Percentiles rank a stretch among this genome's conserved stretches.
phyloP scores from a whole-genome alignment of 2,113 vertebrate species.

The Vulpes vulpes region DNA sequence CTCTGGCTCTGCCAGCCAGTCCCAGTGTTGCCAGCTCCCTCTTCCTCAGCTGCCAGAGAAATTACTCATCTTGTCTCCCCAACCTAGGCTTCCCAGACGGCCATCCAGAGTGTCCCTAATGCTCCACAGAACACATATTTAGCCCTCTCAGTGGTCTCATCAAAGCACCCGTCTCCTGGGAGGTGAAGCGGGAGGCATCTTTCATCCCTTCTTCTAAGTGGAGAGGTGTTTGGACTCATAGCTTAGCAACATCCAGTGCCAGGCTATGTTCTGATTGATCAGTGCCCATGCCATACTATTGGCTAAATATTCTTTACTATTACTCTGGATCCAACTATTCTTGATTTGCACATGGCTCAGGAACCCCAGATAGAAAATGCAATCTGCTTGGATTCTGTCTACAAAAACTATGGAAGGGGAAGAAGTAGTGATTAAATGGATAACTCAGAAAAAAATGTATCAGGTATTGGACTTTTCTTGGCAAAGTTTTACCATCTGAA shows the following conservation, averaged over 20 bases:
- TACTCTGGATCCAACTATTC: background rate
- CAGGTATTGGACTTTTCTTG: slow-evolving; percentile 68
- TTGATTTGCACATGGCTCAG: slow-evolving; percentile 53
- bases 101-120: background rate
- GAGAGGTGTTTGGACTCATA: background rate
- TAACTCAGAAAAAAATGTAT: slow-evolving; percentile 52
- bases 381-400: background rate
- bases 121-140: background rate
- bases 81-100: slow-evolving; percentile 22
- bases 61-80: background rate
- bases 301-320: slow-evolving; percentile 23
- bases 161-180: slow-evolving; percentile 34
- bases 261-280: slow-evolving; percentile 15
- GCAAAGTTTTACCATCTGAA: slow-evolving; percentile 63
- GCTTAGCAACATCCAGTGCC: background rate
- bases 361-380: slow-evolving; percentile 4
- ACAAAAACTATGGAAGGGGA: slow-evolving; percentile 53
- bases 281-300: background rate
- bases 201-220: background rate
- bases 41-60: slow-evolving; percentile 41
- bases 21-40: background rate
- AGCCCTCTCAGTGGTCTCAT: background rate
- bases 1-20: background rate
- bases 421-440: slow-evolving; percentile 41
- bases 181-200: background rate